phyloP scores from a whole-genome alignment of 2,888 invertebrate species.

The Nebria salina region DNA sequence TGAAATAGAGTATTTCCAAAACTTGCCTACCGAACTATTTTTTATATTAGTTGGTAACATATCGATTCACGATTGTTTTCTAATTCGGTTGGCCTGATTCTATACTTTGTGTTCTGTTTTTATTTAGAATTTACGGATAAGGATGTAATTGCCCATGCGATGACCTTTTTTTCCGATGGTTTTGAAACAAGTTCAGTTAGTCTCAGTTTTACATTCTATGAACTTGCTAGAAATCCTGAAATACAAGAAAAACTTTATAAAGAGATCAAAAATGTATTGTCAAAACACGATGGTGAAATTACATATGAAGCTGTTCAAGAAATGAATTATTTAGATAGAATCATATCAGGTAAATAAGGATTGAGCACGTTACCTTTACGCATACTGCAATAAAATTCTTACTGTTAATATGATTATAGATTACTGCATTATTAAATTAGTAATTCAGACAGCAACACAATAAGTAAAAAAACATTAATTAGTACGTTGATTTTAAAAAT shows the following conservation, averaged over 20 bases:
- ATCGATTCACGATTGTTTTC: neutral
- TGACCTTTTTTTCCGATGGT: conserved; percentile 63
- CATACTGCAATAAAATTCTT: too few relatives aligned
- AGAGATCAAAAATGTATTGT: conserved; percentile 57
- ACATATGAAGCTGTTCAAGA: conserved; percentile 61
- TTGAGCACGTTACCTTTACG: too few relatives aligned
- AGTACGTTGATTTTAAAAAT: too few relatives aligned
- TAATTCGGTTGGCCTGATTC: neutral
- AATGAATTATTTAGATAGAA: conserved; percentile 63
- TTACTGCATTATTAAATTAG: too few relatives aligned
- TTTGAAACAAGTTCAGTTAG: conserved; percentile 63
- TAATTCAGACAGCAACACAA: too few relatives aligned
- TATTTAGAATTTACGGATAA: conserved; percentile 53
- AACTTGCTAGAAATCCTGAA: conserved; percentile 59
- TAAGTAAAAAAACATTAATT: too few relatives aligned
- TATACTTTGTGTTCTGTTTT: neutral
- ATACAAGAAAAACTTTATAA: conserved; percentile 60
- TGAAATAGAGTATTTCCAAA: too few relatives aligned
- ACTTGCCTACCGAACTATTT: too few relatives aligned
- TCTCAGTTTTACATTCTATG: conserved; percentile 59
- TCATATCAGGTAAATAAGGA: conserved; percentile 55
- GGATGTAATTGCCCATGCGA: conserved; percentile 57
- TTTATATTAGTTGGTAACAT: too few relatives aligned
- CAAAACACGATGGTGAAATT: conserved; percentile 55
- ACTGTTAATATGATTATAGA: too few relatives aligned